phyloP scores from a whole-genome alignment of 2,797 vertebrate genomes.

The Micropoecilia bifurca region DNA sequence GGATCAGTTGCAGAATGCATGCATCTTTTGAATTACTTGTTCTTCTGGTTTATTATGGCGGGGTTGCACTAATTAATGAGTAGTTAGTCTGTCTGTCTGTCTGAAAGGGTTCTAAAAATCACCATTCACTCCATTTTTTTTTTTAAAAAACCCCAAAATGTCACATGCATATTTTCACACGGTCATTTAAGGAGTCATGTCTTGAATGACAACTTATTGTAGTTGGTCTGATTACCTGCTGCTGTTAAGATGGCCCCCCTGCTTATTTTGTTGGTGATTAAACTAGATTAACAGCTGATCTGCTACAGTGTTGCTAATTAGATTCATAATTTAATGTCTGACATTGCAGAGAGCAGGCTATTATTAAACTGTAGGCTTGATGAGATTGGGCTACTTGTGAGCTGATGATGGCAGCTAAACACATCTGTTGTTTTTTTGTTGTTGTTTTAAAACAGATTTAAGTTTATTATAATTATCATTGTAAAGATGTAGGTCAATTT shows the following conservation, averaged over 20 bases:
- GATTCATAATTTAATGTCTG: constrained; percentile 27
- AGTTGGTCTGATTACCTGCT: constrained; percentile 57
- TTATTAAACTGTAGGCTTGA: constrained; percentile 2
- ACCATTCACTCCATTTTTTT: not conserved
- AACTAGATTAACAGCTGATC: constrained; percentile 33
- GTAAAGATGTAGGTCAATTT: not conserved
- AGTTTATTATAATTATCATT: not conserved
- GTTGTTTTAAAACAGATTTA: not conserved
- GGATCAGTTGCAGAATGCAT: not conserved
- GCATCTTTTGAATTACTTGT: not conserved
- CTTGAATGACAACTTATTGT: constrained; percentile 44
- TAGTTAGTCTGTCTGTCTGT: not conserved
- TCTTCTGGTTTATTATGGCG: constrained; percentile 11
- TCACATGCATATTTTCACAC: constrained; percentile 15
- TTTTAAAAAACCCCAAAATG: not conserved
- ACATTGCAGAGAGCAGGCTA: constrained; percentile 1
- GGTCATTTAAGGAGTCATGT: constrained; percentile 28
- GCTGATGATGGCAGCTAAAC: constrained; percentile 5
- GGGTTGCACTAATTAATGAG: not conserved
- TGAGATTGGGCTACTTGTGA: constrained; percentile 2
- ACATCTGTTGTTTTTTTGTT: not conserved
- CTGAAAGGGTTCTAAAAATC: not conserved
- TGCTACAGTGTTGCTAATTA: constrained; percentile 14
- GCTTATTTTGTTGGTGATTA: constrained; percentile 26
- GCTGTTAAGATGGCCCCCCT: constrained; percentile 31